Base-by-base conservation (phyloP, 2,888 invertebrate species). In the Torymus aiolomorphi region DNA sequence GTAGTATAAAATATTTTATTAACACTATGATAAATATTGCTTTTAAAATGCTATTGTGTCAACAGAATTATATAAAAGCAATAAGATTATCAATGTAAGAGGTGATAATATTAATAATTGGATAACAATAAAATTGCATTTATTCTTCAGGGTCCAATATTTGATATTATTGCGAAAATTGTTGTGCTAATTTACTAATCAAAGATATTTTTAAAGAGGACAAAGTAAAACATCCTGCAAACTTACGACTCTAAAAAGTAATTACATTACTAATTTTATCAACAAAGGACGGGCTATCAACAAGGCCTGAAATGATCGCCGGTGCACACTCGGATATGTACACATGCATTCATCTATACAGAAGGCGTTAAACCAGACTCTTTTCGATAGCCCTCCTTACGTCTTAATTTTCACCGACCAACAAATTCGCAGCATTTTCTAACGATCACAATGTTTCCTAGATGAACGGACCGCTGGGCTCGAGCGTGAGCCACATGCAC, bases 381-480 rank as follows among this genome's bases (percentile, higher is more conserved):
- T 73, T 52, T 51, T 75, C 66, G 75, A 75, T 75, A 75, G 67
- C 61, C 59, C 69, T 42, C 62, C 69, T 76, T 56, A 18, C 24
- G 10, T 20, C 14, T 20, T 56, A 51, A 69, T 54, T 69, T 61
- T 49, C 66, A 31, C 49, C 42, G 42, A 74, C 66, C 62, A 69
- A 62, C 54, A 18, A 52, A 56, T 56, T 56, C 14, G 14, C 42
- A 56, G 16, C 14, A 56, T 56, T 56, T 56, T 56, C 56, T 56
- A 56, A 56, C n/a, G 12, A 56, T n/a, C 56, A 56, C n/a, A 56
- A 56, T 56, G 56, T 16, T 71, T 81, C 65, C 51, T 86, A 90
- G 90, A 89, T 90, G 87, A 90, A 90, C 80, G 90, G 90, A 77
- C 90, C 90, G 52, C 85, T 90, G 63, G 89, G 89, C 51, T 86